A percentile compares a stretch with the other conserved stretches of the same genome.
Conservation (phyloP, 1,140 invertebrate species). For the Eumeta japonica region DNA sequence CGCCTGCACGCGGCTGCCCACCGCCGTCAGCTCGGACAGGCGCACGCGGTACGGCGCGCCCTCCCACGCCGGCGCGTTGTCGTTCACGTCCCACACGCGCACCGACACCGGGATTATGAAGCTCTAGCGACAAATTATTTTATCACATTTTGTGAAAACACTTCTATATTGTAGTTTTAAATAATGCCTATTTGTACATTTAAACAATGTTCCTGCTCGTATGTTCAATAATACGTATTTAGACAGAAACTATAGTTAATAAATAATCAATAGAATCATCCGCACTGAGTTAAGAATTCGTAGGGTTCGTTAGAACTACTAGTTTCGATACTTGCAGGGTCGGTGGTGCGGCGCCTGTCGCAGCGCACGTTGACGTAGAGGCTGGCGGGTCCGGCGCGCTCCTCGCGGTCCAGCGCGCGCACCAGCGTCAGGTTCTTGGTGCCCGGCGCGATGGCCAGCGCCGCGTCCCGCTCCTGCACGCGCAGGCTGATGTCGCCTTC, state of each 20-base stretch:
- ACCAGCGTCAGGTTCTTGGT: conserved; percentile 80
- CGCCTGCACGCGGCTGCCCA: conserved; percentile 75
- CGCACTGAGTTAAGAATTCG: too few relatives aligned
- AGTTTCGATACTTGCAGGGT: too few relatives aligned
- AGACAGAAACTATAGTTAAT: conserved; percentile 2
- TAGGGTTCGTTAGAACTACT: too few relatives aligned
- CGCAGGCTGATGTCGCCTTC: conserved; percentile 76
- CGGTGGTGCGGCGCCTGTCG: conserved; percentile 73
- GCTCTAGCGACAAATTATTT: too few relatives aligned
- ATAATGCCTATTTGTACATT: too few relatives aligned
- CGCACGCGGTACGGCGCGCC: conserved; percentile 80
- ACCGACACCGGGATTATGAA: conserved; percentile 88
- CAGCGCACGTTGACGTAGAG: conserved; percentile 85
- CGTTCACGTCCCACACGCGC: conserved; percentile 88
- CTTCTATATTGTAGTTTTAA: too few relatives aligned
- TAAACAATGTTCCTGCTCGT: conserved; percentile 9
- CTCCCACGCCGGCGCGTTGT: conserved; percentile 82
- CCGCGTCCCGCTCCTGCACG: conserved; percentile 75
- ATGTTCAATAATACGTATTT: not conserved
- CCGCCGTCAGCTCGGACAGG: conserved; percentile 82
- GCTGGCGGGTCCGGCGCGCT: conserved; percentile 75
- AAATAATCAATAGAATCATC: not conserved
- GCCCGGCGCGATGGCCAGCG: conserved; percentile 71
- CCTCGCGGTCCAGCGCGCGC: conserved; percentile 81
- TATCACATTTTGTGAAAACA: too few relatives aligned